Base-by-base conservation (phyloP, 2,113 vertebrate species). In the Lophotis ruficrista region DNA sequence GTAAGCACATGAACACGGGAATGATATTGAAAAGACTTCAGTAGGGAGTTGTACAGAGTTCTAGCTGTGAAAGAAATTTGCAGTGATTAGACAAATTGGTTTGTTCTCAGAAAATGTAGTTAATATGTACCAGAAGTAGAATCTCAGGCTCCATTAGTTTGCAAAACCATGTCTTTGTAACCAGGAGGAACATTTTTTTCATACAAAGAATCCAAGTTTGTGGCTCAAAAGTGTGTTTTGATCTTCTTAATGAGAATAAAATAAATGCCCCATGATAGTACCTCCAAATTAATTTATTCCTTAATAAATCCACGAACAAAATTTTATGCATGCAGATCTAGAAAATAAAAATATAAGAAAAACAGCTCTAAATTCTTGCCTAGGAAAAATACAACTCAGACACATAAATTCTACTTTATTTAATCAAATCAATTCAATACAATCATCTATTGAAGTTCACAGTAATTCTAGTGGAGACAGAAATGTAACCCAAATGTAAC, bases 241-340 rank as follows among this genome's bases (percentile, higher is more conserved):
- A 89, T 96, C 81, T 85, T 96, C 48, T 66, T 61, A 94, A 91
- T 72, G n/a, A 91, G 65, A 87, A 87, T 87, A 45, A 93, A 76
- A 84, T 87, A 82, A 93, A 96, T 31, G 30, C 3, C 57, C 27
- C 61, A 56, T 65, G 53, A 72, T 31, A 79, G 37, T n/a, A 77
- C 22, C 53, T 93, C 66, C 65, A 81, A 93, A 87, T 68, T 94
- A 56, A 91, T 93, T 79, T 76, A 95, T 91, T 82, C 66, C 47
- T 50, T 69, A 91, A 93, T 76, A 91, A 91, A 93, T 69, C 18
- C 27, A 60, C 72, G 31, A 84, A 71, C 28, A 89, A 75, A 41
- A 10, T 54, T 50, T 83, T 24, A 66, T 16, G 24, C 10, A 58
- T 37, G 68, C 9, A 60, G 27, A 84, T 84, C 28, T 71, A 92